Percentiles rank a stretch among this genome's conserved stretches.
Conservation (phyloP, 1,140 invertebrate genomes). For the Acromyrmex heyeri region DNA sequence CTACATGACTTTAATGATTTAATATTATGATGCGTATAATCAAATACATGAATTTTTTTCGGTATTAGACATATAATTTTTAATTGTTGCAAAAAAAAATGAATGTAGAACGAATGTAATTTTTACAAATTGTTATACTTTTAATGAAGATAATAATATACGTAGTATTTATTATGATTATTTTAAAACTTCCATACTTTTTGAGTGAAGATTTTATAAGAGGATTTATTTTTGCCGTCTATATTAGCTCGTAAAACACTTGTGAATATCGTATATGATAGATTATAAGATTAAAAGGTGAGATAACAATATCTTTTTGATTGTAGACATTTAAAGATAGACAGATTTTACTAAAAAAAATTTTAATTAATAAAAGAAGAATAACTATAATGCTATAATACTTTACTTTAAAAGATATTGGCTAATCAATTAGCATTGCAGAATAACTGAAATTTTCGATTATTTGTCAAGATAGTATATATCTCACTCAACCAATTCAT, state of each 20-base stretch:
- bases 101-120: neutral
- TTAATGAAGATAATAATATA: neutral
- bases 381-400: neutral
- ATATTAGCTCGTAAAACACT: slow-evolving; percentile 9
- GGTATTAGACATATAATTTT: neutral
- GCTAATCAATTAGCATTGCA: slow-evolving; percentile 7
- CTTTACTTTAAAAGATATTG: neutral
- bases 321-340: slow-evolving; percentile 20
- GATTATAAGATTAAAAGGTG: slow-evolving; percentile 36
- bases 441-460: neutral
- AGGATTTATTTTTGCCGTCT: neutral
- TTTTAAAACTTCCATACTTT: neutral
- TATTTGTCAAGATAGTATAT: slow-evolving; percentile 1
- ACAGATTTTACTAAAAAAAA: neutral
- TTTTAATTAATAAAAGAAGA: neutral
- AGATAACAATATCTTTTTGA: slow-evolving; percentile 26
- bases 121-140: neutral
- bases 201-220: neutral
- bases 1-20: slow-evolving; percentile 9
- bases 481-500: neutral
- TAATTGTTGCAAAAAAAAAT: neutral
- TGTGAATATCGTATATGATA: neutral
- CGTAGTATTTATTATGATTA: neutral
- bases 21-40: neutral
- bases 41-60: neutral